A percentile compares a stretch with the other conserved stretches of the same genome.
Evolutionary conservation across 2,797 vertebrate species (phyloP).

Genomic region (Enteromius unitaeniatus): DNA sequence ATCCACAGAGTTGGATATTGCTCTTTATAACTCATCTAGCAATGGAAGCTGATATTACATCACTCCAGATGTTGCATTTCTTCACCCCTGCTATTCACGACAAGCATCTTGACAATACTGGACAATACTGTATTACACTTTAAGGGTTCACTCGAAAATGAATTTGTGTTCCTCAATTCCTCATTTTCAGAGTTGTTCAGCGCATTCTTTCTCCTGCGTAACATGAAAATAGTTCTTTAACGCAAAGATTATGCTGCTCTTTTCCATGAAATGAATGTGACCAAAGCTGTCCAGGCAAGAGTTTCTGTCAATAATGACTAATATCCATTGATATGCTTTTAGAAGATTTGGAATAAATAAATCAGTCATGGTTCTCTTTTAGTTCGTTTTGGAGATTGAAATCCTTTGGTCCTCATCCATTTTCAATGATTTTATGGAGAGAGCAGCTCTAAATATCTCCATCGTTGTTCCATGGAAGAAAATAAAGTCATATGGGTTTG

Average conservation of each 20-base stretch:
- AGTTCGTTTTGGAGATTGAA: neutral
- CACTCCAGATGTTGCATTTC: conserved; percentile 78
- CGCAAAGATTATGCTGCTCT: neutral
- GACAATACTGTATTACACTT: conserved; percentile 55
- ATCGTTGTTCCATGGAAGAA: neutral
- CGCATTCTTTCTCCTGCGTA: neutral
- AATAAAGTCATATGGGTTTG: neutral
- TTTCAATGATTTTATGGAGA: neutral
- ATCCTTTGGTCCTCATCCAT: neutral
- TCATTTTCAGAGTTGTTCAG: neutral
- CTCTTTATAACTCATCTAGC: conserved; percentile 79
- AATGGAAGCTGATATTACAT: conserved; percentile 74
- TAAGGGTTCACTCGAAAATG: neutral
- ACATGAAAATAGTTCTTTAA: neutral
- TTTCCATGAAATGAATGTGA: neutral
- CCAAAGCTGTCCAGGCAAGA: neutral
- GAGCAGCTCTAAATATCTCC: neutral
- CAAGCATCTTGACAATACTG: conserved; percentile 68
- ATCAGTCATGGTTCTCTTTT: neutral
- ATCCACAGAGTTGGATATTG: conserved; percentile 80
- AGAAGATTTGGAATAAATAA: neutral
- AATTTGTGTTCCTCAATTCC: neutral
- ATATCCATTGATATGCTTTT: neutral
- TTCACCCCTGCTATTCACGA: conserved; percentile 68
- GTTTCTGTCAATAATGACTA: neutral